phyloP scores from a whole-genome alignment of 2,888 invertebrate genomes.

The Pammene aurita region DNA sequence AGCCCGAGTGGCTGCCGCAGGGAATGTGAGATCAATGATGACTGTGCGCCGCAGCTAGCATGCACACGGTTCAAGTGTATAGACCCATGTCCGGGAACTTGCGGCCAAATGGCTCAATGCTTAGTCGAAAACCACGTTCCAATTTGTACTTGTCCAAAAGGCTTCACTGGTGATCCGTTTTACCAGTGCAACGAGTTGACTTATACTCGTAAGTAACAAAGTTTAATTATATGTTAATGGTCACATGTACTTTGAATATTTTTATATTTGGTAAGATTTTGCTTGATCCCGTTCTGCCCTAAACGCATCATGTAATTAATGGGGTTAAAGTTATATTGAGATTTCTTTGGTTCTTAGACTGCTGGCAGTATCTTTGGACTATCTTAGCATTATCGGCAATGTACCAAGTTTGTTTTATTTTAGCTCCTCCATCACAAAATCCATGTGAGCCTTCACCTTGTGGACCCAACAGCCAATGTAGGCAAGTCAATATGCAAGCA shows the following conservation, averaged over 20 bases:
- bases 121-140: slow-evolving; percentile 91
- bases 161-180: slow-evolving; percentile 92
- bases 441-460: slow-evolving; percentile 94
- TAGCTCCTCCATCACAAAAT: slow-evolving; percentile 81
- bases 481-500: slow-evolving; percentile 90
- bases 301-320: too few relatives aligned
- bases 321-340: too few relatives aligned
- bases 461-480: slow-evolving; percentile 93
- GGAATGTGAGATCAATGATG: slow-evolving; percentile 91
- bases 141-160: slow-evolving; percentile 88
- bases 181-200: slow-evolving; percentile 86
- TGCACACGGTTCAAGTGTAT: slow-evolving; percentile 93
- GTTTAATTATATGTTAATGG: neutral
- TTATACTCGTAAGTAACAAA: slow-evolving; percentile 60
- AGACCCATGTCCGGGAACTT: slow-evolving; percentile 93
- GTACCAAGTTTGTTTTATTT: slow-evolving; percentile 41
- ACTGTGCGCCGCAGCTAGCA: slow-evolving; percentile 88
- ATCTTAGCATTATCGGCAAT: too few relatives aligned
- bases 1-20: slow-evolving; percentile 87
- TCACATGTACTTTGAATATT: neutral
- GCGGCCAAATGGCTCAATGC: slow-evolving; percentile 91
- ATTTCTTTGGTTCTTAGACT: too few relatives aligned
- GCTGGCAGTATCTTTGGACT: too few relatives aligned
- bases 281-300: too few relatives aligned
- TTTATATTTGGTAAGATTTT: too few relatives aligned